Evolutionary conservation across 1,140 invertebrate species (phyloP).

Genomic region (Parasteatoda tepidariorum): DNA sequence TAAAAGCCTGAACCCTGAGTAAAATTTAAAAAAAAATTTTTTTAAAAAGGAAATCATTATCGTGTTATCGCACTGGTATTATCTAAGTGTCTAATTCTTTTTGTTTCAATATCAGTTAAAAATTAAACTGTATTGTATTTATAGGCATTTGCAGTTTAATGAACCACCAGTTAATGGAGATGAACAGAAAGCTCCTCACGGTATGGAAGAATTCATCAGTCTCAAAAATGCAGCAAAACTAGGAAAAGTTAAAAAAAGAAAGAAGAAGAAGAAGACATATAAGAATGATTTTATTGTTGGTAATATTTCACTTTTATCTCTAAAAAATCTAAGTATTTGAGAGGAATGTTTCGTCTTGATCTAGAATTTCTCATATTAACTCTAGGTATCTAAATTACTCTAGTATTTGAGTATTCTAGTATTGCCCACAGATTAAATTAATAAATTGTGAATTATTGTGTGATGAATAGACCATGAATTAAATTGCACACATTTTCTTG

Average conservation of each 20-base stretch:
- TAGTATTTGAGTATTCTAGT: background rate
- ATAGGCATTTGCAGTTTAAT: constrained; percentile 12
- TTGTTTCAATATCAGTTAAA: too few species aligned
- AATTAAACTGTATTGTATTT: too few species aligned
- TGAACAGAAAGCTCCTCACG: constrained; percentile 16
- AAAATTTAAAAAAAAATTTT: too few species aligned
- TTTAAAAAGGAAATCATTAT: too few species aligned
- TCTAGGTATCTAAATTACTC: background rate
- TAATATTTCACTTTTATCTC: background rate
- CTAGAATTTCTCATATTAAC: too few species aligned
- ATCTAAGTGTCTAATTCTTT: too few species aligned
- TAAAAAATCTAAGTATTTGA: background rate
- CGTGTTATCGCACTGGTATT: too few species aligned
- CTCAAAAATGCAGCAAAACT: constrained; percentile 43
- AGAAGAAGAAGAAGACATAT: constrained; percentile 30
- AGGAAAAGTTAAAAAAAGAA: constrained; percentile 42
- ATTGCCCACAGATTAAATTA: background rate
- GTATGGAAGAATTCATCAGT: constrained; percentile 21
- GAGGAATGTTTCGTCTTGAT: too few species aligned
- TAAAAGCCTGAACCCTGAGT: too few species aligned
- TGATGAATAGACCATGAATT: too few species aligned
- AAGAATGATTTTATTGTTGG: constrained; percentile 49
- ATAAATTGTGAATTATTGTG: background rate
- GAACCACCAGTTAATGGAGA: constrained; percentile 17
- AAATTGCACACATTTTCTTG: too few species aligned